Conservation (phyloP, 1,140 invertebrate species). For the Anastatus disparis region DNA sequence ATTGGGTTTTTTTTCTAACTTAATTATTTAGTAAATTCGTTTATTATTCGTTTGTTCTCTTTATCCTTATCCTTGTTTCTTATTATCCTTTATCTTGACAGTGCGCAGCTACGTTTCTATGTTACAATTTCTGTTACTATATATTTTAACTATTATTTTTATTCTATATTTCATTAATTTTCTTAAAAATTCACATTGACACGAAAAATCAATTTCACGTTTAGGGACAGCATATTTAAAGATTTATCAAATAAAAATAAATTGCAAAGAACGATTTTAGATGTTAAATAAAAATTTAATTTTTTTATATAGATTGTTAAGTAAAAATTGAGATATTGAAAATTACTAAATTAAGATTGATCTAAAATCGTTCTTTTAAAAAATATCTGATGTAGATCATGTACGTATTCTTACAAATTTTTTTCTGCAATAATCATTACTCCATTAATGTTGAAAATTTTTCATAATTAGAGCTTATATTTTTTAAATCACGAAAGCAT, state of each 20-base stretch:
- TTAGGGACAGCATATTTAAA: slow-evolving; percentile 9
- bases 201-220: slow-evolving; percentile 15
- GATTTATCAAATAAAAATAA: not conserved
- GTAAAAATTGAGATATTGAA: no score
- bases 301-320: no score
- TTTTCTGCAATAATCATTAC: no score
- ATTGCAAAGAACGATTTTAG: no score
- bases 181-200: not conserved
- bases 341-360: not conserved
- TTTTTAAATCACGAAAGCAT: no score
- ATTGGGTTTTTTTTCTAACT: no score
- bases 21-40: not conserved
- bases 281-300: no score
- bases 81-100: slow-evolving; percentile 39
- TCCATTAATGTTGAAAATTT: no score
- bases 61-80: not conserved
- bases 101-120: slow-evolving; percentile 40
- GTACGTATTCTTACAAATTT: no score
- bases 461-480: no score
- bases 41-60: slow-evolving; percentile 13
- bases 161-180: slow-evolving; percentile 4
- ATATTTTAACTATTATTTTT: slow-evolving; percentile 4
- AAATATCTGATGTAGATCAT: not conserved
- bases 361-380: slow-evolving; percentile 15
- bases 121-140: slow-evolving; percentile 21